These are phyloP conservation scores for Noctilio leporinus DNA, from an alignment of 2,113 vertebrate genomes.

Conservation along the genomic window DNA sequence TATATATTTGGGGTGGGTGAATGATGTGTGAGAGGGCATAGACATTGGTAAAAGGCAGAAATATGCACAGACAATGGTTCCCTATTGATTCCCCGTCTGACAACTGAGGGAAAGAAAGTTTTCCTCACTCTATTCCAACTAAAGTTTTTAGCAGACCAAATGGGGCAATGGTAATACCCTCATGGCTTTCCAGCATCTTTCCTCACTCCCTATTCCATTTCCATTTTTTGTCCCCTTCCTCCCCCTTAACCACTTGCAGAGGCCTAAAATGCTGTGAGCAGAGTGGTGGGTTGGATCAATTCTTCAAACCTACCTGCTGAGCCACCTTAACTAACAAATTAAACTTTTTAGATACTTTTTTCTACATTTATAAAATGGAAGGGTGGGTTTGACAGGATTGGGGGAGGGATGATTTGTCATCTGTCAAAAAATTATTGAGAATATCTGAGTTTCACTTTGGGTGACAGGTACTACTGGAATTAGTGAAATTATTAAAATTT, in stretches of 20 bases:
- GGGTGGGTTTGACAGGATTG: not conserved
- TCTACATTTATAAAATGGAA: not conserved
- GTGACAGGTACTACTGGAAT: not conserved
- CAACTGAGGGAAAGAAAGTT: not conserved
- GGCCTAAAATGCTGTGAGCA: not conserved
- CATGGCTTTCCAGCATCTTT: not conserved
- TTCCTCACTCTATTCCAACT: not conserved
- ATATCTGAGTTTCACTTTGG: not conserved
- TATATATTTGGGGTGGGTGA: not conserved
- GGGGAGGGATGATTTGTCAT: not conserved
- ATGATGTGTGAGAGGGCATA: not conserved
- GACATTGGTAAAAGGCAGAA: not conserved
- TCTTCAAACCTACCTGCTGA: not conserved
- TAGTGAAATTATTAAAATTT: not conserved
- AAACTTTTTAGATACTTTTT: not conserved
- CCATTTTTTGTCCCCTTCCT: not conserved
- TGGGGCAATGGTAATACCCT: not conserved
- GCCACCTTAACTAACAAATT: not conserved
- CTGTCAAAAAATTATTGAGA: not conserved
- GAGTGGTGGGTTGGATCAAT: not conserved
- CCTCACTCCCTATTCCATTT: not conserved
- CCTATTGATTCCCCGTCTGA: not conserved
- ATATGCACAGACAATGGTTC: not conserved
- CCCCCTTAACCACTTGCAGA: not conserved
- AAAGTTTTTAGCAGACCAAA: not conserved